phyloP scores from a whole-genome alignment of 2,797 vertebrate species.

The Mus caroli region DNA sequence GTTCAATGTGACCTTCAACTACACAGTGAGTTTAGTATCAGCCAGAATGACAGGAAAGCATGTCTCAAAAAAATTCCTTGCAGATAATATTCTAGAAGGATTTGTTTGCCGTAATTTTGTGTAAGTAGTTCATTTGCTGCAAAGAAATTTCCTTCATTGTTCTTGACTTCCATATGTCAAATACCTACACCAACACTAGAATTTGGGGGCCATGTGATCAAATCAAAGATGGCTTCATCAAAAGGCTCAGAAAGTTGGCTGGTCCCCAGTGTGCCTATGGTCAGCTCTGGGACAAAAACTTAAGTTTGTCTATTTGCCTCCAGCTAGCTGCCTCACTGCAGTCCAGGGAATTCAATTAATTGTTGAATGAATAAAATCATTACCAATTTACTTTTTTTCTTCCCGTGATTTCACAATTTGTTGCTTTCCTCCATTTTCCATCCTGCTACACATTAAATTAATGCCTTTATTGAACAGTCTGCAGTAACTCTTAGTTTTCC shows the following conservation, averaged over 20 bases:
- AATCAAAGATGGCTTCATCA: slow-evolving; percentile 20
- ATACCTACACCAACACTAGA: not conserved
- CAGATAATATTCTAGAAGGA: not conserved
- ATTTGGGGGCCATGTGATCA: slow-evolving; percentile 10
- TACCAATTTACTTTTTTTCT: slow-evolving; percentile 52
- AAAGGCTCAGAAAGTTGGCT: slow-evolving; percentile 19
- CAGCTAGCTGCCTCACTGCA: not conserved
- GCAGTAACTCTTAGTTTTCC: slow-evolving; percentile 56
- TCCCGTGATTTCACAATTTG: slow-evolving; percentile 53
- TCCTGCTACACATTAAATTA: slow-evolving; percentile 68
- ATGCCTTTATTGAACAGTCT: slow-evolving; percentile 72
- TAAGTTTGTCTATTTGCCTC: not conserved
- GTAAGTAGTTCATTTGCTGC: not conserved
- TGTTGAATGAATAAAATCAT: slow-evolving; percentile 71
- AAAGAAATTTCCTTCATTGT: not conserved
- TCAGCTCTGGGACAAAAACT: not conserved
- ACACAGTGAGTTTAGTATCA: not conserved
- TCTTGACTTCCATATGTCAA: not conserved
- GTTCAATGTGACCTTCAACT: not conserved
- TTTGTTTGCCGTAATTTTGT: not conserved
- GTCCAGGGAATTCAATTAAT: slow-evolving; percentile 7
- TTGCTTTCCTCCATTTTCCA: slow-evolving; percentile 74
- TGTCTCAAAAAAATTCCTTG: not conserved
- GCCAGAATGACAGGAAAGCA: not conserved
- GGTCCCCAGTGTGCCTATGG: not conserved